Base-by-base conservation (phyloP, 2,888 invertebrate species). In the Agrochola macilenta region DNA sequence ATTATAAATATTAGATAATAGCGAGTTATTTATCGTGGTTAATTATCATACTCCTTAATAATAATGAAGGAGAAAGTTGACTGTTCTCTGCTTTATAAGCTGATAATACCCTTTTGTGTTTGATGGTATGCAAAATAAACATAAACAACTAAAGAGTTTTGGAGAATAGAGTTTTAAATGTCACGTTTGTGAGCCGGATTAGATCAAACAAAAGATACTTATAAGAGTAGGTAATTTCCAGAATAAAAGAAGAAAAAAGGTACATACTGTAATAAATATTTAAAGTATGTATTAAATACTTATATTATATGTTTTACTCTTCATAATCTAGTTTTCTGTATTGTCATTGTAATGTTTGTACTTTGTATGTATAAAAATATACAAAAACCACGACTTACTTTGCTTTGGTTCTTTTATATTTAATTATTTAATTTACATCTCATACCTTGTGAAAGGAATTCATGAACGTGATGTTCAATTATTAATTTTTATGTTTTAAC, bases 11-110 rank as follows among this genome's bases (percentile, higher is more conserved):
- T 63, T 11, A 73, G 54, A 64, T 70, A 74, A 77, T 57, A 39
- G 52, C 30, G 20, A 20, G 39, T 71, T 63, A 86, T 86, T 82
- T 83, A 83, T 82, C 23, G 65, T 35, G 12, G 39, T 63, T 82
- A 77, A 83, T 86, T 83, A 78, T 17, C 58, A 66, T 82, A 66
- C n/a, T 23, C 69, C 70, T 69, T 60, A 60, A 58, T 49, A 52
- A 73, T 63, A 69, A 69, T 74, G 35, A 52, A 26, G 30, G 49
- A 72, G 86, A 82, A 85, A 82, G 69, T 72, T 26, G 20, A 30
- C 26, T 43, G 52, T 66, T 63, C 20, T 23, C 23, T 60, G n/a
- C 30, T 17, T 46, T 46, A 46, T 64, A 68, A 81, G 52, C 43
- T 58, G 39, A 5, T 74, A 75, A 54, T 68, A 63, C 63, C n/a